Conservation (phyloP, 2,113 vertebrate species). For the Misgurnus anguillicaudatus region DNA sequence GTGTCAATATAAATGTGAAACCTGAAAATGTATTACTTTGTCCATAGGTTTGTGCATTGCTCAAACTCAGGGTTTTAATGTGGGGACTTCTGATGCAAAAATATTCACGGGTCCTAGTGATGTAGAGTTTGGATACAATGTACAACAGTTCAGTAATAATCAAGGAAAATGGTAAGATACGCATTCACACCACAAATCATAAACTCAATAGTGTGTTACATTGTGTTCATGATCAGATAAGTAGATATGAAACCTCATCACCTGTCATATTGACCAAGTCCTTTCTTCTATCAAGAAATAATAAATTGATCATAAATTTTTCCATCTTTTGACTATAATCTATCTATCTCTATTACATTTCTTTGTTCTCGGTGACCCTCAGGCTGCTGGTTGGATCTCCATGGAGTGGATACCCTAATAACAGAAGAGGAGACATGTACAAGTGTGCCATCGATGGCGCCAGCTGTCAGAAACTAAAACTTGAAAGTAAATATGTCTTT, state of each 20-base stretch:
- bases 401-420: slow-evolving; percentile 79
- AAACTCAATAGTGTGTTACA: too few relatives aligned
- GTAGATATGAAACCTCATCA: not conserved
- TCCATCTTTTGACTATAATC: too few relatives aligned
- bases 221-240: not conserved
- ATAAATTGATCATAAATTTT: not conserved
- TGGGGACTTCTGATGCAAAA: slow-evolving; percentile 75
- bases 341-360: too few relatives aligned
- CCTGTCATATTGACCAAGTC: not conserved
- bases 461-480: slow-evolving; percentile 74
- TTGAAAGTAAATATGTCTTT: slow-evolving; percentile 69
- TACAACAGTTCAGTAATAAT: slow-evolving; percentile 78
- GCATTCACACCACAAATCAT: not conserved
- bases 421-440: slow-evolving; percentile 81
- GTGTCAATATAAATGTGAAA: not conserved
- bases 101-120: slow-evolving; percentile 72
- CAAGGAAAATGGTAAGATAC: slow-evolving; percentile 80
- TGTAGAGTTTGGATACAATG: slow-evolving; percentile 80
- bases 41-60: slow-evolving; percentile 66
- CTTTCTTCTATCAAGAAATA: not conserved
- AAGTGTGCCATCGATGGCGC: slow-evolving; percentile 67
- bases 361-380: not conserved
- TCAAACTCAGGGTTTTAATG: slow-evolving; percentile 74
- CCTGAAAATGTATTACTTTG: not conserved
- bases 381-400: slow-evolving; percentile 84